phyloP scores from a whole-genome alignment of 1,140 invertebrate species.

The Macrocentrus cingulum region DNA sequence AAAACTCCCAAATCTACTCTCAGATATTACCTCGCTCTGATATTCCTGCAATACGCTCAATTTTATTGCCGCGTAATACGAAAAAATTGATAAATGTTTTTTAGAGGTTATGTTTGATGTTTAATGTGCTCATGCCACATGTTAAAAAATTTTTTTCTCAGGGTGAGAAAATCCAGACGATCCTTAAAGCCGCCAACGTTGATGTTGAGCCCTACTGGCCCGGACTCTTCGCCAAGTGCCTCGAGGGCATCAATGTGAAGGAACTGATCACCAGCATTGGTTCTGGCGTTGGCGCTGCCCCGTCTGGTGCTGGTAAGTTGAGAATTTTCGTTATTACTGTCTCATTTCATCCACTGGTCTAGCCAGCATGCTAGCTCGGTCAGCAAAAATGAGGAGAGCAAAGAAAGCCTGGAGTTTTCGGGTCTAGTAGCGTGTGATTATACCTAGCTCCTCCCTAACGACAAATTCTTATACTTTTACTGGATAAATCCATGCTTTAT shows the following conservation, averaged over 20 bases:
- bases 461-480: constrained; percentile 33
- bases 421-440: constrained; percentile 30
- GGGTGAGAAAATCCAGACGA: constrained; percentile 97
- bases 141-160: too few relatives aligned
- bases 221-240: constrained; percentile 93
- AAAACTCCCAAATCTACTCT: too few relatives aligned
- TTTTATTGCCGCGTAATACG: not conserved
- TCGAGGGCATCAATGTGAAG: constrained; percentile 93
- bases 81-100: not conserved
- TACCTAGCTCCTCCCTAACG: constrained; percentile 34
- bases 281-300: constrained; percentile 83
- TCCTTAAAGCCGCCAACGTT: constrained; percentile 94
- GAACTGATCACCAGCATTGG: constrained; percentile 94
- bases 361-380: constrained; percentile 38
- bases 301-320: constrained; percentile 65
- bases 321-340: constrained; percentile 24
- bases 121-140: not conserved
- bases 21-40: too few relatives aligned
- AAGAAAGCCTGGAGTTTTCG: constrained; percentile 33
- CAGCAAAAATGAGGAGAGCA: constrained; percentile 48
- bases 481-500: too few relatives aligned
- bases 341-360: constrained; percentile 53
- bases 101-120: not conserved
- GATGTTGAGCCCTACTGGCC: constrained; percentile 99
- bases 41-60: too few relatives aligned